Base-by-base conservation (phyloP, 1,140 invertebrate genomes). In the Bombus superbus region DNA sequence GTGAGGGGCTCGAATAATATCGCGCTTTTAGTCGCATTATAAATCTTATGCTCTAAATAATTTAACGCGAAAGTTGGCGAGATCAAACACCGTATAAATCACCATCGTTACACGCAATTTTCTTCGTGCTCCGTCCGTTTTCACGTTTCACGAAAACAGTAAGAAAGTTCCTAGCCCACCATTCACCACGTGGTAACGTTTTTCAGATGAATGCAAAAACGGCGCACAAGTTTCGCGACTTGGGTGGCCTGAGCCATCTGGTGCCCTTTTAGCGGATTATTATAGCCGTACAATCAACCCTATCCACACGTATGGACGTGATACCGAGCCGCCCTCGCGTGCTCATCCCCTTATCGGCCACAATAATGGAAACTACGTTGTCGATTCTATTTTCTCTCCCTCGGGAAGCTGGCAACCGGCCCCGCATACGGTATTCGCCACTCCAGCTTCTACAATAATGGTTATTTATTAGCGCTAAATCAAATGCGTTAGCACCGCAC, bases 391-490 rank as follows among this genome's bases (percentile, higher is more conserved):
- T 95, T 95, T 94, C 94, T 92, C 93, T 94, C 92, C 92, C 93
- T 89, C 88, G 92, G 91, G 93, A 94, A 88, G 82, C 85, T 75
- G 85, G 89, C 90, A 89, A 88, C 91, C 84, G 87, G 89, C 85
- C 87, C 83, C 78, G 86, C 75, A 87, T 79, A 78, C 76, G 86
- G 78, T 68, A 72, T 47, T 64, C 79, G 62, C n/a, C 64, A 71
- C 68, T 81, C 72, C 68, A 59, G 79, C 0, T 88, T 90, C 91
- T 90, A 94, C 93, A 95, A 94, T 94, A 94, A 95, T 95, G 92
- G 93, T 95, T 94, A 95, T 95, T 94, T 95, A 94, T 95, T 95
- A 94, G 94, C 92, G 92, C 92, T 95, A 95, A 95, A 95, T 95
- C 94, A 95, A 94, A 95, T 95, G 91, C 92, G 94, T 93, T 94